Base-by-base conservation (phyloP, 2,113 vertebrate genomes). In the Nestor notabilis region DNA sequence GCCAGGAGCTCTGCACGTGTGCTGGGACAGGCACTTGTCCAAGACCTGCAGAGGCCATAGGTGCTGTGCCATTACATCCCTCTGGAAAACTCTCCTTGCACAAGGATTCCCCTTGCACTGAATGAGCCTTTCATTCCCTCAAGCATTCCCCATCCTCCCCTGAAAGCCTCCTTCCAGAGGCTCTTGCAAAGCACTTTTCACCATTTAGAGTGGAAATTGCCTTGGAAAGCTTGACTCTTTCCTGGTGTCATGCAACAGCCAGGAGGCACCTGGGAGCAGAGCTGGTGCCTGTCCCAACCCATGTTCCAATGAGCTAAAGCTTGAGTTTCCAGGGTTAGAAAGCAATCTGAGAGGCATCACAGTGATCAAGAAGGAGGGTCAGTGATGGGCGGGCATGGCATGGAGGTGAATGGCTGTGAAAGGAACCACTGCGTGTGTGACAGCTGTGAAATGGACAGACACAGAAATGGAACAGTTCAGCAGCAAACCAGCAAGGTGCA, bases 11-110 rank as follows among this genome's bases (percentile, higher is more conserved):
- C 79, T 24, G 39, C 53, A 4, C n/a, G 46, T 3, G 2, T 25
- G 11, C 41, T 15, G 35, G 53, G 46, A 61, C 0, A 1, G 46
- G 20, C 29, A 10, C n/a, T 39, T 1, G 0, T 13, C 39, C 49
- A 35, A 28, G 49, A 23, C 13, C 25, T 28, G 41, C 17, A 27
- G 58, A 58, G 27, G 23, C 50, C 20, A 5, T 35, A 17, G 33
- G 39, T 5, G 4, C 33, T 3, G 17, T 13, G 33, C 64, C 50
- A 16, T n/a, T 41, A 5, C 10, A 2, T 39, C 44, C 27, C 31
- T 8, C 1, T 2, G 53, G 13, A 46, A 56, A n/a, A 16, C 31
- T 52, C n/a, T 16, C 39, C n/a, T 53, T 46, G 50, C 39, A 46
- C 25, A 17, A 52, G 71, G 56, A 47, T 46, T 68, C 25, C 25